Evolutionary conservation across 2,888 invertebrate species (phyloP).

Genomic region (Chelonus formosanus): DNA sequence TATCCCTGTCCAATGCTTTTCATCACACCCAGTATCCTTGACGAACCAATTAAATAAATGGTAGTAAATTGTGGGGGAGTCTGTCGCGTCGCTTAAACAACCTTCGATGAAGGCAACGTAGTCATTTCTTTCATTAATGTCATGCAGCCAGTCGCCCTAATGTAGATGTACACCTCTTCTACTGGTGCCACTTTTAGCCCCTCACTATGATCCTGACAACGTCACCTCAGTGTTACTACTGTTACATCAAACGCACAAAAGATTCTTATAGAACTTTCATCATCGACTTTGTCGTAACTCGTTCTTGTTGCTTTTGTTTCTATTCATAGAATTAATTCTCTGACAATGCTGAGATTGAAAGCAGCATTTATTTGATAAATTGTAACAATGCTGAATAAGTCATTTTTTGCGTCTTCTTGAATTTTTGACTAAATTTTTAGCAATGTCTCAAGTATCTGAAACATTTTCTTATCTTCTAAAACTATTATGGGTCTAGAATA

Average conservation of each 20-base stretch:
- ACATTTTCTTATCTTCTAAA: too few species aligned
- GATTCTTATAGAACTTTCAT: slow-evolving; percentile 34
- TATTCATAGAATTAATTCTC: not conserved
- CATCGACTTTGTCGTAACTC: not conserved
- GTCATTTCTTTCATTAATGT: slow-evolving; percentile 50
- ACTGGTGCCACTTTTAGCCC: slow-evolving; percentile 43
- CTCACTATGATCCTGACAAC: slow-evolving; percentile 27
- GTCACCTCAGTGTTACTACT: slow-evolving; percentile 41
- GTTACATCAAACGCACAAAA: slow-evolving; percentile 50
- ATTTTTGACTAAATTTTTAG: too few species aligned
- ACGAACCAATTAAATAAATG: slow-evolving; percentile 55
- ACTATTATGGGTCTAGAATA: too few species aligned
- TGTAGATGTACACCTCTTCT: slow-evolving; percentile 31
- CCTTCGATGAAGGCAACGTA: slow-evolving; percentile 8
- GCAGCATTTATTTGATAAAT: too few species aligned
- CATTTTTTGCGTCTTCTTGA: too few species aligned
- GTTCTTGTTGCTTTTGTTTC: not conserved
- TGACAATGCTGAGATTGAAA: too few species aligned
- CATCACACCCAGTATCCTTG: slow-evolving; percentile 43
- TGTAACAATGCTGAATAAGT: too few species aligned
- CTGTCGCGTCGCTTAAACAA: slow-evolving; percentile 18
- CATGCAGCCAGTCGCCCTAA: slow-evolving; percentile 32
- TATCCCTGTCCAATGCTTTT: slow-evolving; percentile 34
- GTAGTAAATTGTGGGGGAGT: slow-evolving; percentile 43
- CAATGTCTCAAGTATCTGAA: too few species aligned